phyloP scores from a whole-genome alignment of 1,140 invertebrate genomes.

The Dufourea novaeangliae region DNA sequence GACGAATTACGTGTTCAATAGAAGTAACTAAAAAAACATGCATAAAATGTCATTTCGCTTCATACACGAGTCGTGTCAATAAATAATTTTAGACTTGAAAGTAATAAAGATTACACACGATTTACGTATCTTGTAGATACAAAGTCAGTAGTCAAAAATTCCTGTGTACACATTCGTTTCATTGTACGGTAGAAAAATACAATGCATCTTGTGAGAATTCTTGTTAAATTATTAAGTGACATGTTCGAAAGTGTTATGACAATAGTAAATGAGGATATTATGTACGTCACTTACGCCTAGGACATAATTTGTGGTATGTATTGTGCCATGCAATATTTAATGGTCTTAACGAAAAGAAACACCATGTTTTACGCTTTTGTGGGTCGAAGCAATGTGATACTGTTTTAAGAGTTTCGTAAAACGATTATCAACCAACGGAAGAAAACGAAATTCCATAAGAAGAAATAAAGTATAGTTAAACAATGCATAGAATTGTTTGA shows the following conservation, averaged over 20 bases:
- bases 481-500: constrained; percentile 1
- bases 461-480: constrained; percentile 32
- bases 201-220: not conserved
- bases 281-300: not conserved
- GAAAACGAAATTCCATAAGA: constrained; percentile 5
- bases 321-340: constrained; percentile 3
- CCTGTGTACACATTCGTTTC: not conserved
- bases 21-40: no score
- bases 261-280: constrained; percentile 13
- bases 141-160: not conserved
- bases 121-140: constrained; percentile 2
- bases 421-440: not conserved
- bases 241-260: constrained; percentile 16
- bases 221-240: constrained; percentile 16
- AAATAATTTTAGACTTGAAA: constrained; percentile 9
- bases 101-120: not conserved
- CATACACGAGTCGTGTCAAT: not conserved
- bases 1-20: not conserved
- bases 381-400: constrained; percentile 3
- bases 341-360: not conserved
- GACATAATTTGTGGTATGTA: not conserved
- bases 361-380: not conserved
- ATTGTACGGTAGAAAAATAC: constrained; percentile 18
- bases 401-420: constrained; percentile 9
- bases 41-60: constrained; percentile 21